phyloP scores from a whole-genome alignment of 64 coral and sea anemone genomes.

The Stichodactyla mertensii region DNA sequence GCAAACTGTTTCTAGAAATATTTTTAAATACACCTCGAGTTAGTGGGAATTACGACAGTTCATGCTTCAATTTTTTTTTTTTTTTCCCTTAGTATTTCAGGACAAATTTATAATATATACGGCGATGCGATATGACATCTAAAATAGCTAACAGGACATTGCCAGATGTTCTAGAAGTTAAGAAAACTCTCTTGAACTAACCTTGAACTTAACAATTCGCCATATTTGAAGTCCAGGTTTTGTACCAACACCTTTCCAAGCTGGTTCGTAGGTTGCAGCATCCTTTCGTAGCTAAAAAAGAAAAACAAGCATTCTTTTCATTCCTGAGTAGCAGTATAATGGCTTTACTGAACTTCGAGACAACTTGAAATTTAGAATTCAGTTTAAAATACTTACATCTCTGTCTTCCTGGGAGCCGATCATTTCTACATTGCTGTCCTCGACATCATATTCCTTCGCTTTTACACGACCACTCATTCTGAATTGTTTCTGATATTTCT shows the following conservation, averaged over 20 bases:
- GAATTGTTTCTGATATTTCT: background rate
- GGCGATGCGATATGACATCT: background rate
- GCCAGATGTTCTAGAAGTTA: background rate
- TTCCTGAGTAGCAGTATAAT: background rate
- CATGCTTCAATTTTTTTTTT: background rate
- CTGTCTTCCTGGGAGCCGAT: conserved; percentile 19
- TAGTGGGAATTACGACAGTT: no score
- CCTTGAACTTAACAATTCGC: conserved; percentile 91
- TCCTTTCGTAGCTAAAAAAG: conserved; percentile 63
- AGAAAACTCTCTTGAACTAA: background rate
- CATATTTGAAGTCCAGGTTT: conserved; percentile 72
- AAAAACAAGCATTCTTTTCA: background rate
- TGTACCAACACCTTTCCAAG: conserved; percentile 68
- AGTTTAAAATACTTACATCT: conserved; percentile 23
- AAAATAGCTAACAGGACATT: background rate
- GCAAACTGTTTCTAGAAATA: no score
- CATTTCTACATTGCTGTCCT: conserved; percentile 32
- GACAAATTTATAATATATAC: background rate
- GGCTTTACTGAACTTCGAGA: background rate
- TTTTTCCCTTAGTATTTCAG: background rate
- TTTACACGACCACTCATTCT: conserved; percentile 49
- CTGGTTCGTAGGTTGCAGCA: conserved; percentile 60
- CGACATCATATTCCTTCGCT: conserved; percentile 30
- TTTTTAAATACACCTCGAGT: no score
- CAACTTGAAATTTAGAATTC: background rate